A percentile compares a stretch with the other conserved stretches of the same genome.
Evolutionary conservation across 2,888 invertebrate species (phyloP).

Genomic region (Eristalis intricaria): DNA sequence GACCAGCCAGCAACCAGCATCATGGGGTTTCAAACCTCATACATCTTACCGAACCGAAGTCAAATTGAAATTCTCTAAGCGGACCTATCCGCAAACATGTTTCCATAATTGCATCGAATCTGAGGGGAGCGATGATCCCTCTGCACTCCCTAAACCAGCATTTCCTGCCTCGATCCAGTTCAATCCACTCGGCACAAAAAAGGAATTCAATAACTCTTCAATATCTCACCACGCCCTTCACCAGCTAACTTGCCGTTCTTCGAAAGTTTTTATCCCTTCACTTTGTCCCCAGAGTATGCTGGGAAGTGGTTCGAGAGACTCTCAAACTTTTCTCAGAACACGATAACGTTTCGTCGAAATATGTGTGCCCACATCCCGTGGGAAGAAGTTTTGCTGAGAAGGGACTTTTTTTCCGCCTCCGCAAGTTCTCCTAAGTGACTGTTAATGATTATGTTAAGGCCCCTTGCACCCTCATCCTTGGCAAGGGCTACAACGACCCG

Average conservation of each 20-base stretch:
- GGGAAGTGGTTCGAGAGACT: background rate
- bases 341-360: background rate
- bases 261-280: background rate
- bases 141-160: background rate
- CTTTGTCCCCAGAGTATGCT: background rate
- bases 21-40: background rate
- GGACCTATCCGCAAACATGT: background rate
- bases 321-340: background rate
- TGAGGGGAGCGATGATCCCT: background rate
- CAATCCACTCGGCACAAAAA: too few relatives aligned
- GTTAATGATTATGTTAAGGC: slow-evolving; percentile 60
- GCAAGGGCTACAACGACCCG: background rate
- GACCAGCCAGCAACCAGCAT: background rate
- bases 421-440: slow-evolving; percentile 47
- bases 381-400: slow-evolving; percentile 15
- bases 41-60: background rate
- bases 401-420: background rate
- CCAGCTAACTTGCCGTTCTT: background rate
- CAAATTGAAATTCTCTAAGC: slow-evolving; percentile 1
- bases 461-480: slow-evolving; percentile 1
- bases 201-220: slow-evolving; percentile 4
- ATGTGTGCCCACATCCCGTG: background rate
- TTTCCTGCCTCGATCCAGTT: background rate
- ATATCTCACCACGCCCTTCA: background rate
- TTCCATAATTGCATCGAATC: background rate